Evolutionary conservation across 2,888 invertebrate species (phyloP).

Genomic region (Eupithecia inturbata): DNA sequence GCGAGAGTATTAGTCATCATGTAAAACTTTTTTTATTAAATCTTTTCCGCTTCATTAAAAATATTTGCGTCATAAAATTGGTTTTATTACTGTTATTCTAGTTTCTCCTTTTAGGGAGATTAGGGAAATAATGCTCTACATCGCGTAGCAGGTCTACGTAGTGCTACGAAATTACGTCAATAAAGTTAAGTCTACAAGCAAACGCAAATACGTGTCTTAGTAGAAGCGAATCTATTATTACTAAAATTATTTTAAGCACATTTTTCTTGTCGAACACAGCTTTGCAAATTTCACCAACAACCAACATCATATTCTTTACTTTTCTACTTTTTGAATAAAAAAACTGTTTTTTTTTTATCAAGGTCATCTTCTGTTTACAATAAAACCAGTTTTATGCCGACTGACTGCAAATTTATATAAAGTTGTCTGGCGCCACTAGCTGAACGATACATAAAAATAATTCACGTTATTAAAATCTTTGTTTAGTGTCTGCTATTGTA

Average conservation of each 20-base stretch:
- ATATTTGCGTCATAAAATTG: background rate
- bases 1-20: conserved; percentile 17
- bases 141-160: background rate
- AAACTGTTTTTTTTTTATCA: conserved; percentile 20
- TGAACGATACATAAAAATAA: conserved; percentile 37
- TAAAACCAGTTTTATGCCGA: conserved; percentile 36
- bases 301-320: background rate
- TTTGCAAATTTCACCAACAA: background rate
- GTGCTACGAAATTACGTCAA: background rate
- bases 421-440: conserved; percentile 41
- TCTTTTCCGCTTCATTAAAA: conserved; percentile 10
- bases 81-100: background rate
- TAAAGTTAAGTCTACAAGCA: background rate
- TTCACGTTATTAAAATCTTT: conserved; percentile 12
- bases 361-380: conserved; percentile 42
- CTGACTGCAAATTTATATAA: conserved; percentile 43
- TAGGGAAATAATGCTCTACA: background rate
- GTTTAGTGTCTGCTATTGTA: conserved; percentile 2
- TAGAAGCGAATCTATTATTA: background rate
- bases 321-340: background rate
- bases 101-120: background rate
- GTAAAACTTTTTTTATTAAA: conserved; percentile 6
- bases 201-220: background rate
- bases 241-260: background rate
- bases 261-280: background rate